Conservation (phyloP, 2,797 vertebrate genomes). For the Chromis chromis region DNA sequence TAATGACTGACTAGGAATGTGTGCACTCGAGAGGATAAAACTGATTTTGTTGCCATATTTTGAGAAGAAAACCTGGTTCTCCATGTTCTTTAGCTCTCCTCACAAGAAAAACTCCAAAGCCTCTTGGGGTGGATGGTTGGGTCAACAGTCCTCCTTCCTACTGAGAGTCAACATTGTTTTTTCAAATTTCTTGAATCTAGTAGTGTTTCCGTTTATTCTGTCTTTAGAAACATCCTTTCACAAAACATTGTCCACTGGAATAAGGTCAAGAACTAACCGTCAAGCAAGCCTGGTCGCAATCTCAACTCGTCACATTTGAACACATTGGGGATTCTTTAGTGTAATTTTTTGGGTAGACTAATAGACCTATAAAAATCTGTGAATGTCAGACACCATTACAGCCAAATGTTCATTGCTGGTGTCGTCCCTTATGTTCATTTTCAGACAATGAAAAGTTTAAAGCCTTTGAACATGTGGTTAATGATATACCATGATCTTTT, state of each 20-base stretch:
- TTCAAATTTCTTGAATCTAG: not conserved
- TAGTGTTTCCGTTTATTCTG: not conserved
- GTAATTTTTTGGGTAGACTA: too few species aligned
- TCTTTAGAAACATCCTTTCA: too few species aligned
- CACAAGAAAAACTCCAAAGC: not conserved
- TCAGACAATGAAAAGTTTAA: too few species aligned
- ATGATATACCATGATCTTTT: too few species aligned
- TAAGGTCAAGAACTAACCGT: constrained; percentile 3
- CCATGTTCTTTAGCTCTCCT: constrained; percentile 3
- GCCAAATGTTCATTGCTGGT: too few species aligned
- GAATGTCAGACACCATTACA: too few species aligned
- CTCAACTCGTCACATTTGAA: too few species aligned
- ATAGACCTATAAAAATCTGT: too few species aligned
- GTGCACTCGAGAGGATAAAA: not conserved
- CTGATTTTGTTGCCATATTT: not conserved
- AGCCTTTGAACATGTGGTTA: too few species aligned
- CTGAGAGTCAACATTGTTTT: not conserved
- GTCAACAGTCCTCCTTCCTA: not conserved
- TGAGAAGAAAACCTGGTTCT: not conserved
- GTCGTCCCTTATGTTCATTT: too few species aligned
- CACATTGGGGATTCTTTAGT: too few species aligned
- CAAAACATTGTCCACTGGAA: not conserved
- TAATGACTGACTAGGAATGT: constrained; percentile 8
- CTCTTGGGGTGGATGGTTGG: not conserved
- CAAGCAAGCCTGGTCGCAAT: too few species aligned